Conservation (phyloP, 2,797 vertebrate species). For the Lepilemur ruficaudatus region DNA sequence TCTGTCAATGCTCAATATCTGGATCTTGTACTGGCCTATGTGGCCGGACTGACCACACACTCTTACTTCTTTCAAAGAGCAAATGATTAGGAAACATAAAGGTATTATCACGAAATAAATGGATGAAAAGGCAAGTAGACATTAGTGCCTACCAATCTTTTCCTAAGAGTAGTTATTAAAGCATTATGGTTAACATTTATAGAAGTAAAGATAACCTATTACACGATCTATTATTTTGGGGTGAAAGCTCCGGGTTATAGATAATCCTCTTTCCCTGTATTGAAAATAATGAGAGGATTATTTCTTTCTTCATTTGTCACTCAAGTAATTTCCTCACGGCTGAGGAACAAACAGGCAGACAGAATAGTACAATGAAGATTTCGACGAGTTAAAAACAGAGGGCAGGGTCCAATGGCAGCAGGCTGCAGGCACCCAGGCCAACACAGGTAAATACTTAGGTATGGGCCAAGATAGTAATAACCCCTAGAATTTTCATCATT, state of each 20-base stretch:
- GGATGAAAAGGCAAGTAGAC: neutral
- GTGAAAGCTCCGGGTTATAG: neutral
- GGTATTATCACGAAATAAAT: neutral
- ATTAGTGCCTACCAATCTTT: slow-evolving; percentile 12
- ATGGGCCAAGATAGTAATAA: neutral
- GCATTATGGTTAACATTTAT: slow-evolving; percentile 42
- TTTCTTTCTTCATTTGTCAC: slow-evolving; percentile 30
- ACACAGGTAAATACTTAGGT: neutral
- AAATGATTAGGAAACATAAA: slow-evolving; percentile 18
- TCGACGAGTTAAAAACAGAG: neutral
- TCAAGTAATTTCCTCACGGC: slow-evolving; percentile 66
- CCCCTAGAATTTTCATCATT: neutral
- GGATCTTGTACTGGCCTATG: neutral
- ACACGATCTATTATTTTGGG: neutral
- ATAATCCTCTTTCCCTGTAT: slow-evolving; percentile 43
- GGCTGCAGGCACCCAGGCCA: neutral
- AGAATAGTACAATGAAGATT: neutral
- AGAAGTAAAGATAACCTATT: slow-evolving; percentile 55
- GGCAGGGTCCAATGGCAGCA: neutral
- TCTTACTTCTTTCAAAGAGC: slow-evolving; percentile 25
- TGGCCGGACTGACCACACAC: neutral
- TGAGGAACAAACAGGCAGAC: slow-evolving; percentile 31
- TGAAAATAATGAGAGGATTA: slow-evolving; percentile 60
- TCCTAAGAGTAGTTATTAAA: slow-evolving; percentile 57
- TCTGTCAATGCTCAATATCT: neutral